phyloP scores from a whole-genome alignment of 23 tunicate genomes.

The Diplosoma virens region DNA sequence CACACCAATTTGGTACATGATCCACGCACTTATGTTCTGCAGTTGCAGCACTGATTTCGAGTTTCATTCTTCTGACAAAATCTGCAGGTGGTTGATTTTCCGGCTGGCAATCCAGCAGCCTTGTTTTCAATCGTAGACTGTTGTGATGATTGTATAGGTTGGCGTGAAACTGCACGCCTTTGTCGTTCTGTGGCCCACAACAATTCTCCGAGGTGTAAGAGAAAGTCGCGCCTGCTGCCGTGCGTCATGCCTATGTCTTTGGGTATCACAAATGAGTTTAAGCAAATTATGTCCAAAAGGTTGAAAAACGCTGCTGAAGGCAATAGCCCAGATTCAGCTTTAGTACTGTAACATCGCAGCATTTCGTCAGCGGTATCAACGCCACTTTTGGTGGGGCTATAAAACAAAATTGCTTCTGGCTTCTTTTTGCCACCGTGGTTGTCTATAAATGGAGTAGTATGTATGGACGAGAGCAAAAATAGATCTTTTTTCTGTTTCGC shows the following conservation, averaged over 20 bases:
- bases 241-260: slow-evolving; percentile 30
- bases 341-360: slow-evolving; percentile 33
- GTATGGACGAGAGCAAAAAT: slow-evolving; percentile 21
- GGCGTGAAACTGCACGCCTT: neutral
- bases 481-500: slow-evolving; percentile 10
- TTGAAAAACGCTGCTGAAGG: slow-evolving; percentile 30
- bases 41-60: neutral
- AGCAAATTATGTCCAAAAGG: slow-evolving; percentile 23
- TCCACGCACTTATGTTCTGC: neutral
- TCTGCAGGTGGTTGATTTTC: too few species aligned
- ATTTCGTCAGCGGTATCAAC: slow-evolving; percentile 35
- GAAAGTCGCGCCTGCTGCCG: slow-evolving; percentile 18
- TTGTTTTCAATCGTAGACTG: neutral
- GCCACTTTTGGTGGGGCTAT: too few species aligned
- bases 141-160: slow-evolving; percentile 11
- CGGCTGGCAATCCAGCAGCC: too few species aligned
- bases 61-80: neutral
- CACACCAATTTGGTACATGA: too few species aligned
- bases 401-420: slow-evolving; percentile 24
- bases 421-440: neutral
- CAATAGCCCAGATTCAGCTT: slow-evolving; percentile 18
- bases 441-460: slow-evolving; percentile 5
- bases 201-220: slow-evolving; percentile 18
- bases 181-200: slow-evolving; percentile 29
- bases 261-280: slow-evolving; percentile 38